Evolutionary conservation across 92 coral and sea anemone genomes (phyloP), one percentile per base, ranked within the genome.

Genomic region (Bergia sp.): DNA sequence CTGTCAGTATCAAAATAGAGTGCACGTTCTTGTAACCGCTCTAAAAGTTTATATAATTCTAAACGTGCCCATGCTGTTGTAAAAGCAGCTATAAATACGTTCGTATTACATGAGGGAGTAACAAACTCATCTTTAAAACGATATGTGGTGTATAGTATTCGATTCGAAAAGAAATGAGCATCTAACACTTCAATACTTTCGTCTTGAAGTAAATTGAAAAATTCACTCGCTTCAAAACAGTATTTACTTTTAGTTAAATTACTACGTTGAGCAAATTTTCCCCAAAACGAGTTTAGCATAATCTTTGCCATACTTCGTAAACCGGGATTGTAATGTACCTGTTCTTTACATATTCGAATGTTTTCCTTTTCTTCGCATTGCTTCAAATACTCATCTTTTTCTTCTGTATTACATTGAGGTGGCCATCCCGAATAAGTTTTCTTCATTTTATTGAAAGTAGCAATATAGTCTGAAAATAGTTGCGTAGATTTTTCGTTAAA

Each of bases 261-360:
- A 47, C 4, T 3, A 7, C 53, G 53, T 47, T 47, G 53, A 85
- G 20, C 38, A n/a, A n/a, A n/a, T n/a, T n/a, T n/a, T n/a, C n/a
- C n/a, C n/a, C n/a, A n/a, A n/a, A n/a, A n/a, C n/a, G 88, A 84
- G 66, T 85, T 85, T 5, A 85, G 55, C 49, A 85, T 37, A 15
- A 42, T 12, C 66, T 85, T 85, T 20, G 88, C 79, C 11, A 29
- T 9, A 10, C 55, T 65, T 13, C 88, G 6, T 10, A 85, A 12
- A 1, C 88, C 82, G 7, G 66, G 16, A 42, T 86, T 86, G 11
- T 7, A 36, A 12, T 7, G 1, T 1, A 86, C 61, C 45, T 73
- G 10, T 7, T 47, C 20, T 42, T 44, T 21, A 37, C 73, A 16
- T 18, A 71, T 71, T 2, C 10, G 3, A 23, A 71, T 71, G 1